Base-by-base conservation (phyloP, 2,797 vertebrate genomes). In the Lithobates pipiens region DNA sequence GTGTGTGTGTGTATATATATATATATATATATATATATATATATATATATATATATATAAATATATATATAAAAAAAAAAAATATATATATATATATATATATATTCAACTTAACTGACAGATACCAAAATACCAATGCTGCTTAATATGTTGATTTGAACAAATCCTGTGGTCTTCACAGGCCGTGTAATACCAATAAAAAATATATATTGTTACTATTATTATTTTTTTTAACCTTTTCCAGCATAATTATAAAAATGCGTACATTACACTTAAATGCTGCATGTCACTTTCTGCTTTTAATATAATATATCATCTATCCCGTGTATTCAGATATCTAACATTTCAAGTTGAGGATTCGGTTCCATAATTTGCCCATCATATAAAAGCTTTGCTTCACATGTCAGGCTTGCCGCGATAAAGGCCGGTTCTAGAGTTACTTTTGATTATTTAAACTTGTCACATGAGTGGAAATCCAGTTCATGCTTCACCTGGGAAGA, bases 401-500 rank as follows among this genome's bases (percentile, higher is more conserved):
- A 39, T 27, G 69, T 73, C 79, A 72, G 23, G 34, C 44, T 54
- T 25, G 63, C 69, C 69, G 36, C 25, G 69, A 54, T 61, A 81
- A 34, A 73, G 69, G 79, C 69, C 57, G 42, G 32, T 57, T 81
- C 79, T 81, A 27, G 57, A 81, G 69, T 81, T 81, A 42, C 79
- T 73, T 63, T 16, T 42, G 79, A 81, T 81, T 61, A 81, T 73
- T 81, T 61, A 34, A 54, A 81, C 69, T 80, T 81, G 68, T 81
- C 79, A 81, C 79, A 72, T 81, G 79, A 69, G 54, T 61, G 61
- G 69, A 39, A 81, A 50, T 72, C 57, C 69, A 81, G 71, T 81
- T 81, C 78, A 80, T 72, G 78, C 78, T 80, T 80, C 79, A 81
- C 69, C 69, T 81, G 79, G 79, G 57, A 72, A 61, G 79, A 73